phyloP scores from a whole-genome alignment of 2,113 vertebrate genomes.

The Murina feae region DNA sequence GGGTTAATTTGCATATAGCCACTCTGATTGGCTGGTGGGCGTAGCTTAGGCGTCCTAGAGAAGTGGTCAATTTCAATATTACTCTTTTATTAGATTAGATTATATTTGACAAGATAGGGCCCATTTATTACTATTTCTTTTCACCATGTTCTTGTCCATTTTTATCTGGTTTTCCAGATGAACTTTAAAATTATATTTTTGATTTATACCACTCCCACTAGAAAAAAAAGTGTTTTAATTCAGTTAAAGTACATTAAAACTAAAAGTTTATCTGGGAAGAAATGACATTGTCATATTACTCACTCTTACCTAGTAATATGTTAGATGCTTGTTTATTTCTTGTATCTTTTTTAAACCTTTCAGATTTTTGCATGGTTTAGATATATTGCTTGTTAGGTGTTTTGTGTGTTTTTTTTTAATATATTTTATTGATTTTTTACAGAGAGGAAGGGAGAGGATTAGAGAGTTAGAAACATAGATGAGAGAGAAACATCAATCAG shows the following conservation, averaged over 20 bases:
- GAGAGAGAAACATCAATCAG: too few species aligned
- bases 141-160: not conserved
- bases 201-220: not conserved
- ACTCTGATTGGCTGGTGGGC: too few species aligned
- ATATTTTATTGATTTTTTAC: too few species aligned
- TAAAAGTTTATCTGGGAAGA: not conserved
- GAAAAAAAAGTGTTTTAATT: not conserved
- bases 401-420: too few species aligned
- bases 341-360: not conserved
- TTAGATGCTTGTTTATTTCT: not conserved
- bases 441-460: too few species aligned
- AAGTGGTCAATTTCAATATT: too few species aligned
- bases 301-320: not conserved
- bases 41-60: too few species aligned
- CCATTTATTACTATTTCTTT: not conserved
- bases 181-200: slow-evolving; percentile 13
- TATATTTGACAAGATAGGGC: not conserved
- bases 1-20: too few species aligned
- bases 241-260: not conserved
- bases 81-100: too few species aligned
- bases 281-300: not conserved
- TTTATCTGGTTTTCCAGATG: not conserved
- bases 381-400: not conserved
- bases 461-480: too few species aligned
- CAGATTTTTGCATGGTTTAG: not conserved